These are phyloP conservation scores for Ibidorhyncha struthersii DNA, from an alignment of 2,113 vertebrate genomes.

Conservation along the genomic window DNA sequence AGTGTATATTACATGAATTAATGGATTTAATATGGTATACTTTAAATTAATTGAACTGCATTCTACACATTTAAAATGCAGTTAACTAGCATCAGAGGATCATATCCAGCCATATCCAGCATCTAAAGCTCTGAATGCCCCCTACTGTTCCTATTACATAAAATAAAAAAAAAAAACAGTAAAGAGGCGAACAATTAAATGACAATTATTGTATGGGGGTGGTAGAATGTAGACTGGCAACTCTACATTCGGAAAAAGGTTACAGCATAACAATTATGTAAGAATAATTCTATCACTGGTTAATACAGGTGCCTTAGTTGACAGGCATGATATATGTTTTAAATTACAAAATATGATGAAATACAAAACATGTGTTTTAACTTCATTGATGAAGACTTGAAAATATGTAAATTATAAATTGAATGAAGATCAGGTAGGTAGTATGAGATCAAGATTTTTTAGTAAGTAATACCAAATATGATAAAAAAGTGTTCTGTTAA, in stretches of 20 bases:
- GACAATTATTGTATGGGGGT: neutral
- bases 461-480: neutral
- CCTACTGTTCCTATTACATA: slow-evolving; percentile 75
- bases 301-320: neutral
- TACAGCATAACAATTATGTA: neutral
- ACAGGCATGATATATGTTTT: neutral
- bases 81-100: neutral
- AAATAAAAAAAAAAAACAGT: slow-evolving; percentile 53
- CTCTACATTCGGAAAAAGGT: neutral
- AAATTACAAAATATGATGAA: neutral
- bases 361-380: neutral
- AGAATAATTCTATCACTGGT: neutral
- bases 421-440: neutral
- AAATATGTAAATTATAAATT: neutral
- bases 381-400: neutral
- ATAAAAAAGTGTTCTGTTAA: neutral
- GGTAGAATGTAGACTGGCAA: slow-evolving; percentile 1
- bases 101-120: slow-evolving; percentile 38
- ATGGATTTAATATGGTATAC: neutral
- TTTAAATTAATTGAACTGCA: neutral
- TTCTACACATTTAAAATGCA: slow-evolving; percentile 6
- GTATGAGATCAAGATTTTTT: neutral
- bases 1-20: neutral
- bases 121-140: slow-evolving; percentile 74
- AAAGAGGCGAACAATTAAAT: slow-evolving; percentile 36